phyloP scores from a whole-genome alignment of 2,888 invertebrate genomes.

The Hedychridium roseum region DNA sequence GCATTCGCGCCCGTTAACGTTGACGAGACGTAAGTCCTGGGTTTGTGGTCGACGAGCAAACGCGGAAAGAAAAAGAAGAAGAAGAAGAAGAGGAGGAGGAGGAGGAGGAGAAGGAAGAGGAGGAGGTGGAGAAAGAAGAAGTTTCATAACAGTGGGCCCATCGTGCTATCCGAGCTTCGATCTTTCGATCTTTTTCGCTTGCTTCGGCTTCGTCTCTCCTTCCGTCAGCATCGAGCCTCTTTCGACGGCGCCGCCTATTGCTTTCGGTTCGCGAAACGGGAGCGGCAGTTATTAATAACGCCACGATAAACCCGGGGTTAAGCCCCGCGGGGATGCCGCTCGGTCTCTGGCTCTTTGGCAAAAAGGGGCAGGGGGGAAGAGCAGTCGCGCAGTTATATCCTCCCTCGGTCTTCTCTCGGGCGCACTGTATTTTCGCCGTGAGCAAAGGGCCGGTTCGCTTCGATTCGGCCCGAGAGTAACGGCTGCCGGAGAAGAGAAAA shows the following conservation, averaged over 20 bases:
- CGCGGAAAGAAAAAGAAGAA: too few species aligned
- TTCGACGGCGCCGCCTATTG: slow-evolving; percentile 36
- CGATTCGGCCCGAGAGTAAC: slow-evolving; percentile 15
- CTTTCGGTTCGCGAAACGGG: slow-evolving; percentile 27
- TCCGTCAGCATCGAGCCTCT: too few species aligned
- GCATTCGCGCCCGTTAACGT: slow-evolving; percentile 21
- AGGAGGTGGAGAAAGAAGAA: slow-evolving; percentile 8
- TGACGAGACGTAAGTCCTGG: too few species aligned
- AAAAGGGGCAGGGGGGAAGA: slow-evolving; percentile 43
- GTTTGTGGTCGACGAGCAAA: too few species aligned
- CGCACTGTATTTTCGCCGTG: slow-evolving; percentile 1
- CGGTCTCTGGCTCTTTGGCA: too few species aligned
- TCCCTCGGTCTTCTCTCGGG: slow-evolving; percentile 6
- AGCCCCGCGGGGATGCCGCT: slow-evolving; percentile 49
- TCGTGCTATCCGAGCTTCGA: too few species aligned
- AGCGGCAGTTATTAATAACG: slow-evolving; percentile 52
- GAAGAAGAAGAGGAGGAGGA: background rate
- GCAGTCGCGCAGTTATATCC: slow-evolving; percentile 8
- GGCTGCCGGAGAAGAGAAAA: background rate
- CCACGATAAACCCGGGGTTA: slow-evolving; percentile 50
- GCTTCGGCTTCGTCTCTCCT: too few species aligned
- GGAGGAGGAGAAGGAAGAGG: background rate
- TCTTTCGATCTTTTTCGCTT: too few species aligned
- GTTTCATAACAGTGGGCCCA: slow-evolving; percentile 24
- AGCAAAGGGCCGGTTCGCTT: slow-evolving; percentile 8